Percentiles rank a stretch among this genome's conserved stretches.
phyloP scores from a whole-genome alignment of 2,888 invertebrate species.

The Halocaridina rubra region DNA sequence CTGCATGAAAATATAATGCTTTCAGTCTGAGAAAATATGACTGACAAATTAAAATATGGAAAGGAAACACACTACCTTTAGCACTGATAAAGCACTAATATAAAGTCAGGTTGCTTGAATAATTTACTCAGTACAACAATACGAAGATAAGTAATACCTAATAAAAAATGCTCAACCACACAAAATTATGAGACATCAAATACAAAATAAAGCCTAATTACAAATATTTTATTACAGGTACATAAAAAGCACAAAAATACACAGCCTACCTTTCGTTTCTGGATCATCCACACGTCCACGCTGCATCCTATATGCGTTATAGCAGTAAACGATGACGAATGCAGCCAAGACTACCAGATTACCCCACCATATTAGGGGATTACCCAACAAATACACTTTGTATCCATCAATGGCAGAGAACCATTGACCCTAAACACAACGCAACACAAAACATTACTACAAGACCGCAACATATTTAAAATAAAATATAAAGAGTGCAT shows the following conservation, averaged over 20 bases:
- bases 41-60: no score
- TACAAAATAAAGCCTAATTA: not conserved
- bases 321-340: conserved; percentile 66
- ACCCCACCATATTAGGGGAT: conserved; percentile 70
- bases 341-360: conserved; percentile 67
- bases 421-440: conserved; percentile 68
- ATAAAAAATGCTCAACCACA: not conserved
- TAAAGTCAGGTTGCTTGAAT: not conserved
- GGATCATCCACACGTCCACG: conserved; percentile 63
- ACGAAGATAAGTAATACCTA: not conserved
- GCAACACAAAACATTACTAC: not conserved
- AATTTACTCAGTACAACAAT: not conserved
- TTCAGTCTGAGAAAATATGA: no score
- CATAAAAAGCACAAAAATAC: not conserved
- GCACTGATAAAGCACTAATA: not conserved
- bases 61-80: no score
- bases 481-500: no score
- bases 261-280: conserved; percentile 21
- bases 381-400: conserved; percentile 70
- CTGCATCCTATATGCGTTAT: conserved; percentile 63
- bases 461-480: not conserved
- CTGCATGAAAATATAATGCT: no score
- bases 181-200: not conserved
- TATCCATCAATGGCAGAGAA: conserved; percentile 69
- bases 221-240: not conserved